Evolutionary conservation across 2,888 invertebrate genomes (phyloP).

Genomic region (Drosophila anomelani): DNA sequence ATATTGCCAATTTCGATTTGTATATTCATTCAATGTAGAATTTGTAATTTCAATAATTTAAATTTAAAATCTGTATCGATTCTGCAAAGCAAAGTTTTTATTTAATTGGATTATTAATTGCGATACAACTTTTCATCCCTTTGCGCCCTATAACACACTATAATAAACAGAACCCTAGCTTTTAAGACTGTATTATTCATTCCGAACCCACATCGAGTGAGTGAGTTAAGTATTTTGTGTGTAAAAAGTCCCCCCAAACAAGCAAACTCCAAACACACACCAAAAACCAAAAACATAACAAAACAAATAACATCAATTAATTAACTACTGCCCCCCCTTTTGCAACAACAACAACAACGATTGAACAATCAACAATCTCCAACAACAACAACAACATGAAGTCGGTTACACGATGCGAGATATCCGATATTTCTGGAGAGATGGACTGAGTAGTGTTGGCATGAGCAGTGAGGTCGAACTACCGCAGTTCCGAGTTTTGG

Average conservation of each 20-base stretch:
- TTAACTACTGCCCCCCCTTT: conserved; percentile 76
- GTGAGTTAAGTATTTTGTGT: conserved; percentile 39
- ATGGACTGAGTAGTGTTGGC: conserved; percentile 96
- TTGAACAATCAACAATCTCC: conserved; percentile 23
- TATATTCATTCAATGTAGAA: neutral
- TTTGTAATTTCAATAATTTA: neutral
- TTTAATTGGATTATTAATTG: neutral
- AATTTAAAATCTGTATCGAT: neutral
- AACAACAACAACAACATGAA: conserved; percentile 81
- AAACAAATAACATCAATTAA: conserved; percentile 68
- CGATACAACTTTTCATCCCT: neutral
- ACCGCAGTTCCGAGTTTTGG: conserved; percentile 98
- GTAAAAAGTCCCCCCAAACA: conserved; percentile 30
- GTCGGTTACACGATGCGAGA: conserved; percentile 99
- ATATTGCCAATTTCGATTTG: neutral
- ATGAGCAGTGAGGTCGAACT: conserved; percentile 98
- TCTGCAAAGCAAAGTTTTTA: neutral
- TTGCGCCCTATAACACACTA: neutral
- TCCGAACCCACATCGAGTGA: conserved; percentile 27
- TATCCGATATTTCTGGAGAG: conserved; percentile 98
- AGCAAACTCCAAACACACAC: conserved; percentile 30
- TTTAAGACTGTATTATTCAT: conserved; percentile 25
- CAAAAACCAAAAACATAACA: conserved; percentile 41
- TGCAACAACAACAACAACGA: conserved; percentile 62
- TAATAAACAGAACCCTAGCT: conserved; percentile 9